A percentile compares a stretch with the other conserved stretches of the same genome.
phyloP scores from a whole-genome alignment of 2,113 vertebrate species.

The Australoheros scitulus region DNA sequence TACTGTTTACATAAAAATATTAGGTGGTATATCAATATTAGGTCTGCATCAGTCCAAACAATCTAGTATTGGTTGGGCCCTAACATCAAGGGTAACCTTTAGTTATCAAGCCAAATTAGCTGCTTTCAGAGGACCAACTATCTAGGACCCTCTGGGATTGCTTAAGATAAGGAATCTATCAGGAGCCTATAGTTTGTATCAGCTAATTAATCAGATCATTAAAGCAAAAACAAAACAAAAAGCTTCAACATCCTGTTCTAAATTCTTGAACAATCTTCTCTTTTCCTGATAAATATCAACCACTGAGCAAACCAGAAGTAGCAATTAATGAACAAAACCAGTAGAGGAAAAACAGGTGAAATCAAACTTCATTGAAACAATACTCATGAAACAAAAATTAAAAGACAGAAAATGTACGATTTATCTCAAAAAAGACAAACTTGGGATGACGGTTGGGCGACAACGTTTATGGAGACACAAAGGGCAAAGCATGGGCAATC shows the following conservation, averaged over 20 bases:
- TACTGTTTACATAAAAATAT: background rate
- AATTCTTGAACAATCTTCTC: background rate
- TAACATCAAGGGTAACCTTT: background rate
- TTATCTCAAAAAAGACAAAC: background rate
- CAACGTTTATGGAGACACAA: background rate
- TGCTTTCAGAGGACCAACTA: background rate
- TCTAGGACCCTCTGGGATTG: background rate
- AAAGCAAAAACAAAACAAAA: background rate
- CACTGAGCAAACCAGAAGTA: background rate
- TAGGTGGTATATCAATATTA: background rate
- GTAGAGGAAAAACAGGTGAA: accelerated
- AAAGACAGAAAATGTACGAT: too few relatives aligned
- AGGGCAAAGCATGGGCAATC: background rate
- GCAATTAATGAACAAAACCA: background rate
- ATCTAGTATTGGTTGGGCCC: background rate
- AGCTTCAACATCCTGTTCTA: background rate
- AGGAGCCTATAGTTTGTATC: background rate
- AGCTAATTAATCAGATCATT: accelerated
- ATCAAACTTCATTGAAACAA: accelerated
- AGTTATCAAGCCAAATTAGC: background rate
- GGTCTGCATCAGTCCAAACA: background rate
- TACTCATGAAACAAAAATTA: background rate
- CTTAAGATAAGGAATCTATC: background rate
- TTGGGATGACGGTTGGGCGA: background rate
- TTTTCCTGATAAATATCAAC: background rate